Conservation (phyloP, 1,140 invertebrate species). For the Bombus superbus region DNA sequence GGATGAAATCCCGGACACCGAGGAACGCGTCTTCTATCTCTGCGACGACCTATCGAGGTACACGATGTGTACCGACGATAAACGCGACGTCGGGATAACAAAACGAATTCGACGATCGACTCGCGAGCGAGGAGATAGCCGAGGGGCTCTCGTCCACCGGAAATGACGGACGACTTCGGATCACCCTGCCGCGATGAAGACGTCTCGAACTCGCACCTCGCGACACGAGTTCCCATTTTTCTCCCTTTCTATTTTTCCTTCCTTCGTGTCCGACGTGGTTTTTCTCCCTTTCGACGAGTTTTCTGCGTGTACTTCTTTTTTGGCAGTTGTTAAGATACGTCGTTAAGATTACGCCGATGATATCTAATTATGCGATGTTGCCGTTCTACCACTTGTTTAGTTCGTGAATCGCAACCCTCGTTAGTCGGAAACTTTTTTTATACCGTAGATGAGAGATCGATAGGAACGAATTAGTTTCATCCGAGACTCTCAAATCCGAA, state of each 20-base stretch:
- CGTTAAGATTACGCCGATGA: background rate
- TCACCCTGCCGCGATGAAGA: background rate
- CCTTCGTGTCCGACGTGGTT: background rate
- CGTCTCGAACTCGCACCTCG: background rate
- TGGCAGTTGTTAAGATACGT: background rate
- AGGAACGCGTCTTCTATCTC: slow-evolving; percentile 45
- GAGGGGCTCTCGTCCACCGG: slow-evolving; percentile 3
- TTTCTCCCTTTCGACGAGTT: no score
- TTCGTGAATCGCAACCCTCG: background rate
- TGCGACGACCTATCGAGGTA: background rate
- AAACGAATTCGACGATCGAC: slow-evolving; percentile 58
- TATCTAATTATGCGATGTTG: background rate
- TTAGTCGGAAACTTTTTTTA: background rate
- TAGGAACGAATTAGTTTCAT: background rate
- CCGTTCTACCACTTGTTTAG: background rate
- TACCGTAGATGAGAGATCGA: background rate
- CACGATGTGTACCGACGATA: slow-evolving; percentile 50
- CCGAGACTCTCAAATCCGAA: background rate
- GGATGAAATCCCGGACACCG: background rate
- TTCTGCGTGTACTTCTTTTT: background rate
- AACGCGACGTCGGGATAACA: slow-evolving; percentile 44
- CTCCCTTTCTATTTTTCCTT: background rate
- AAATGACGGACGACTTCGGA: background rate
- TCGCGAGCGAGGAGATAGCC: slow-evolving; percentile 2
- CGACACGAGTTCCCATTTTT: background rate